Evolutionary conservation across 1,140 invertebrate species (phyloP), one percentile per base, ranked within the genome.

Genomic region (Drosophila trapezifrons): DNA sequence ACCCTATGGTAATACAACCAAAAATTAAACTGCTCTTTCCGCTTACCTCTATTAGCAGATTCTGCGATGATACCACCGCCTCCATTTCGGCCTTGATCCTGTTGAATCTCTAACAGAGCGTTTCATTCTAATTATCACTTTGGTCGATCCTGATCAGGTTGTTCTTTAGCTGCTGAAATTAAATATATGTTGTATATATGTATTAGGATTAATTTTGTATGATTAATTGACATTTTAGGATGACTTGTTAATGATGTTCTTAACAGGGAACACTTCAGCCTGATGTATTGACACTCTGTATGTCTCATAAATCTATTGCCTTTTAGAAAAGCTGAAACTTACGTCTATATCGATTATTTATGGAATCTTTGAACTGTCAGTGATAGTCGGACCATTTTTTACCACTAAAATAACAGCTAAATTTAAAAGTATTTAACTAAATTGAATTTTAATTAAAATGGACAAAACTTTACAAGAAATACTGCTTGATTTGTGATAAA

Each of bases 101-200:
- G 38, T 58, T 71, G 17, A 92, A 70, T 35, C 82, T 65, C 52
- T 92, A 80, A 47, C 86, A 89, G 6, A 91, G 71, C 0, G 81
- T 77, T 6, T 63, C 81, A 18, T 81, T 76, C 2, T 49, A 35
- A 43, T 78, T 77, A 13, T 92, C 75, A 27, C 84, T 80, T 76
- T 96, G 91, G 15, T 94, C 91, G 18, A 18, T 37, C 9, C 96
- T 87, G 13, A 89, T 80, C 2, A 94, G 93, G 60, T 95, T 95
- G 92, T 96, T 96, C 92, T 94, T 72, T 94, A 72, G 77, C 13
- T 95, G 82, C 82, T 96, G 95, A 20, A n/a, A n/a, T n/a, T n/a
- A n/a, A n/a, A n/a, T n/a, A n/a, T n/a, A n/a, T n/a, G n/a, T n/a
- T n/a, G n/a, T n/a, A n/a, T n/a, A n/a, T n/a, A n/a, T n/a, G n/a